Evolutionary conservation across 64 coral and sea anemone genomes (phyloP), one percentile per base, ranked within the genome.

Genomic region (Orbicella faveolata): DNA sequence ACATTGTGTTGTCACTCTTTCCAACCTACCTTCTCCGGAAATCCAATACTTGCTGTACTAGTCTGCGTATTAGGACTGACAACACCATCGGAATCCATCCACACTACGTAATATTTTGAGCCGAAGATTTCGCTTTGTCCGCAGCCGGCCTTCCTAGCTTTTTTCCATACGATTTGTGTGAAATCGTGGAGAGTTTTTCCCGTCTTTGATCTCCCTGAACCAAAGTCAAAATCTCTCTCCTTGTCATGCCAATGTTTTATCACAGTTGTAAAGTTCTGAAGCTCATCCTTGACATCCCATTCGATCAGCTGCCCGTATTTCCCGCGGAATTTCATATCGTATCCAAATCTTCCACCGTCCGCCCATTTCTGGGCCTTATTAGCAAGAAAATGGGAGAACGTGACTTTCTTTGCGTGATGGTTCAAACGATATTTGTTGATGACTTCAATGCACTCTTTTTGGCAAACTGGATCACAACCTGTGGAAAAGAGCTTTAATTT

Each of bases 161-260:
- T 93, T 66, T 96, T 96, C 95, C 95, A 96, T 21, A 96, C 95
- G 14, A 96, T 85, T 57, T 96, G 95, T 15, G 92, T 96, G 74
- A 96, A 96, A 57, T 96, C 95, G 30, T 96, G 95, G 57, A 96
- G 88, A 1, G 91, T 96, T 77, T 94, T 88, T 11, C 95, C 95
- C 9, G 87, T 94, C 19, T 57, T 96, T 35, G 92, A 84, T 77
- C 76, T 90, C 4, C 89, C 77, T 57, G 75, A 74, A 17, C 34
- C 59, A 52, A 96, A 96, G 77, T 96, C 88, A 87, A 90, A 96
- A 53, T 93, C 91, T 33, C 52, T 90, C 34, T 96, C 95, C 16
- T 96, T 96, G 63, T 96, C 95, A 57, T 96, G 95, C 95, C 95
- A 96, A 33, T 90, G 88, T 55, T 96, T 96, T 63, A 96, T 88